Conservation (phyloP, 2,797 vertebrate species). For the Diceros bicornis region DNA sequence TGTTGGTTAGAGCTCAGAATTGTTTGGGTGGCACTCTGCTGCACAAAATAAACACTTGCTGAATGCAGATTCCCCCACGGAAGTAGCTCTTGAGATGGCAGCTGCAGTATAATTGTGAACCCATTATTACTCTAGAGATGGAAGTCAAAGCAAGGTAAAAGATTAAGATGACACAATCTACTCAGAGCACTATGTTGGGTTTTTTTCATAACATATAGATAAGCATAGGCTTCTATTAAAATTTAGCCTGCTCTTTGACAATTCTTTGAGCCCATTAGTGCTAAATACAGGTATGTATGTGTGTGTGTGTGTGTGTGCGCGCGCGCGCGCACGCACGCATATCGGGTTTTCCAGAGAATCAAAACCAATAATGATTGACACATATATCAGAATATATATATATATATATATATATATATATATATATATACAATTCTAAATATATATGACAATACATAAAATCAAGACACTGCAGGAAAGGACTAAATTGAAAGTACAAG, state of each 20-base stretch:
- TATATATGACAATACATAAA: neutral
- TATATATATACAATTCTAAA: neutral
- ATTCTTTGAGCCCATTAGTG: slow-evolving; percentile 81
- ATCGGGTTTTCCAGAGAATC: neutral
- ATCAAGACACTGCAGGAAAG: slow-evolving; percentile 92
- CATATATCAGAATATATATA: neutral
- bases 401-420: neutral
- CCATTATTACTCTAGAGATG: slow-evolving; percentile 37
- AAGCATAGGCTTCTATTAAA: slow-evolving; percentile 80
- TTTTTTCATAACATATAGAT: slow-evolving; percentile 49
- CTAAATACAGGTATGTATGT: neutral
- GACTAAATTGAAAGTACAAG: slow-evolving; percentile 93
- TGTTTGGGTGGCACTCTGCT: slow-evolving; percentile 58
- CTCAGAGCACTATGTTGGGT: slow-evolving; percentile 63
- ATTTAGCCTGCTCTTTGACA: slow-evolving; percentile 84
- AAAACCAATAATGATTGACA: neutral
- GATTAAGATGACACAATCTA: neutral
- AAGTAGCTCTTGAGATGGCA: slow-evolving; percentile 75
- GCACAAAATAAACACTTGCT: slow-evolving; percentile 70
- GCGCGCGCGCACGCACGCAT: neutral
- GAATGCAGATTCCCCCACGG: neutral
- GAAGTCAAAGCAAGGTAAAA: slow-evolving; percentile 60
- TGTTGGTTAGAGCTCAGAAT: slow-evolving; percentile 66
- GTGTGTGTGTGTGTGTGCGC: too few species aligned
- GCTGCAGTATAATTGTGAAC: neutral